Conservation (phyloP, 37 sponge, comb jelly and placozoan genomes). For the Halichondria panicea region DNA sequence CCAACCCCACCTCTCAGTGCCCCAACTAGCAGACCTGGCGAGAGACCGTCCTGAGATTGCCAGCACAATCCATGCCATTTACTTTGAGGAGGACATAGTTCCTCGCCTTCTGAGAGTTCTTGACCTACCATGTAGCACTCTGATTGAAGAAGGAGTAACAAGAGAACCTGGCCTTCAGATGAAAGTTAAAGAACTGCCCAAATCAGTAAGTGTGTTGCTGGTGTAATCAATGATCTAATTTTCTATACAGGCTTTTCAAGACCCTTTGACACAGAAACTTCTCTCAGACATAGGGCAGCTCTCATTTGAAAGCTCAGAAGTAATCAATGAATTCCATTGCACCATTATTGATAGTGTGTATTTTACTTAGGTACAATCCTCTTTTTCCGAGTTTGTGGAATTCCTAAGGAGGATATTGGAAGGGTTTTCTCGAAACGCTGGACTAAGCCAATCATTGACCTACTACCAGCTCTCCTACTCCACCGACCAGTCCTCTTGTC, state of each 20-base stretch:
- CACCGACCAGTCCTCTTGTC: background rate
- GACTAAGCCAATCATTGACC: too few relatives aligned
- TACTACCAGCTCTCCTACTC: too few relatives aligned
- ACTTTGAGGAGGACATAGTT: slow-evolving; percentile 1
- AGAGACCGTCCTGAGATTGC: background rate
- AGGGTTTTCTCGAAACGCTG: too few relatives aligned
- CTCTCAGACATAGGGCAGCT: too few relatives aligned
- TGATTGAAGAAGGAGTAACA: too few relatives aligned
- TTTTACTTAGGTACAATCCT: too few relatives aligned
- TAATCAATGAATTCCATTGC: too few relatives aligned
- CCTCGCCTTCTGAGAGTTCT: background rate
- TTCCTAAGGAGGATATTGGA: background rate
- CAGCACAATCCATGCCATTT: background rate
- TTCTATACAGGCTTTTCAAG: background rate
- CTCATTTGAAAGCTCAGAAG: too few relatives aligned
- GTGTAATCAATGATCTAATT: background rate
- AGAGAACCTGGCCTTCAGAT: background rate
- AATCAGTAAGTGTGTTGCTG: background rate
- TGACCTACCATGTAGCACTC: background rate
- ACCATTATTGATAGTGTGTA: too few relatives aligned
- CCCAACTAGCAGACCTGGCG: background rate
- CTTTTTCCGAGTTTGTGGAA: background rate
- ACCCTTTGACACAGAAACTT: too few relatives aligned
- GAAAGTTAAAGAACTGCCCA: background rate
- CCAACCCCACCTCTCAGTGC: slow-evolving; percentile 1